These are phyloP conservation scores for Drosophila putrida DNA, from an alignment of 2,888 invertebrate species.

Conservation along the genomic window DNA sequence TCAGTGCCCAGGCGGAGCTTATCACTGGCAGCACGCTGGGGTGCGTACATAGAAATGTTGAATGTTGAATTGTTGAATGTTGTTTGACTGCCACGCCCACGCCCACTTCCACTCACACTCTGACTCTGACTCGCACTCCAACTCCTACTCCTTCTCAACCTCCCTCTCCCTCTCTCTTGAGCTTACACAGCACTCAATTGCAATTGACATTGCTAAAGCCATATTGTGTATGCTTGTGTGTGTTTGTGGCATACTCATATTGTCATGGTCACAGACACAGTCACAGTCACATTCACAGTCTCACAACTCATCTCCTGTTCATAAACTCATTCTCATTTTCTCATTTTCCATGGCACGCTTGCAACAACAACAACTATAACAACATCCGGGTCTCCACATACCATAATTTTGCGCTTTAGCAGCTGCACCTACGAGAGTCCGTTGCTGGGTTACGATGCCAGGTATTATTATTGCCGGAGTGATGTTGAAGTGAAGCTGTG, in stretches of 20 bases:
- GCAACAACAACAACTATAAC: conserved; percentile 41
- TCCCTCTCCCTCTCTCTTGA: background rate
- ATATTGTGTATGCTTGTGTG: conserved; percentile 6
- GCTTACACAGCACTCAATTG: conserved; percentile 31
- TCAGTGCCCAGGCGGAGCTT: conserved; percentile 94
- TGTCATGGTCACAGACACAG: conserved; percentile 30
- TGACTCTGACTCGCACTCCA: too few relatives aligned
- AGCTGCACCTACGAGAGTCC: conserved; percentile 85
- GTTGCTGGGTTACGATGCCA: conserved; percentile 84
- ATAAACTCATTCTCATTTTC: conserved; percentile 51
- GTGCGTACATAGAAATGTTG: conserved; percentile 86
- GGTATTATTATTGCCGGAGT: conserved; percentile 74
- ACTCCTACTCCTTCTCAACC: too few relatives aligned
- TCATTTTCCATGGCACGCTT: conserved; percentile 65
- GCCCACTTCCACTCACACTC: too few relatives aligned
- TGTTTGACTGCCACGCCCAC: conserved; percentile 1
- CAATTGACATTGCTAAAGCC: conserved; percentile 47
- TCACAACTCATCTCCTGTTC: conserved; percentile 20
- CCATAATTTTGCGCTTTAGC: conserved; percentile 69
- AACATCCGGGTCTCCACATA: conserved; percentile 12
- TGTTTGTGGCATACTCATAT: conserved; percentile 13
- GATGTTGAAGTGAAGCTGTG: conserved; percentile 5
- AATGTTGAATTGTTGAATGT: conserved; percentile 23
- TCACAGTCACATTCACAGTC: background rate
- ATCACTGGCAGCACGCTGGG: conserved; percentile 93